These are phyloP conservation scores for Neodiprion lecontei DNA, from an alignment of 1,140 invertebrate species.

Conservation along the genomic window DNA sequence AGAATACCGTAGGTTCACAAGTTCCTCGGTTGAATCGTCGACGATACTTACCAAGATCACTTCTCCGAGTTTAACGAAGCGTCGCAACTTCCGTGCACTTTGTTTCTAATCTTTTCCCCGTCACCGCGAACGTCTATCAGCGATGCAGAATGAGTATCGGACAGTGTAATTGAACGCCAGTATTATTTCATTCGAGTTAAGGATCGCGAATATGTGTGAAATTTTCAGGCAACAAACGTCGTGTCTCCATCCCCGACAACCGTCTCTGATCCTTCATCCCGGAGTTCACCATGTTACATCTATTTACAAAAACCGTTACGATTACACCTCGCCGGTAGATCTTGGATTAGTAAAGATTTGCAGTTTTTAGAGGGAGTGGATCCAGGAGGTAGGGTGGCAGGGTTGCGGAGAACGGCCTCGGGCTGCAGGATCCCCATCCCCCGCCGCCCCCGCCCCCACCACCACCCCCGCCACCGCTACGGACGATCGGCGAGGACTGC, in stretches of 20 bases:
- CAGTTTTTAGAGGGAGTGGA: conserved; percentile 59
- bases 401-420: conserved; percentile 55
- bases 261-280: not conserved
- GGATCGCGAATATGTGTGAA: not conserved
- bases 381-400: conserved; percentile 57
- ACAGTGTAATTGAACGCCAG: too few species aligned
- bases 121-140: too few species aligned
- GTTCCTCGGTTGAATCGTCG: too few species aligned
- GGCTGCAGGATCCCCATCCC: conserved; percentile 59
- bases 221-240: not conserved
- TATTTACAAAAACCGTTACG: not conserved
- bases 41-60: too few species aligned
- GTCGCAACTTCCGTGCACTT: too few species aligned
- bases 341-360: conserved; percentile 54
- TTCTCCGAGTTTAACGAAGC: too few species aligned
- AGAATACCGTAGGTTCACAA: too few species aligned
- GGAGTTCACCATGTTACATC: not conserved
- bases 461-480: conserved; percentile 28
- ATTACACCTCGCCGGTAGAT: not conserved
- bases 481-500: conserved; percentile 44
- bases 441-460: conserved; percentile 27
- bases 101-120: too few species aligned
- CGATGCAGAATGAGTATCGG: too few species aligned
- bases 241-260: not conserved
- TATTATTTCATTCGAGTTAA: too few species aligned